phyloP scores from a whole-genome alignment of 2,888 invertebrate genomes.

The Rhodophaea formosa region DNA sequence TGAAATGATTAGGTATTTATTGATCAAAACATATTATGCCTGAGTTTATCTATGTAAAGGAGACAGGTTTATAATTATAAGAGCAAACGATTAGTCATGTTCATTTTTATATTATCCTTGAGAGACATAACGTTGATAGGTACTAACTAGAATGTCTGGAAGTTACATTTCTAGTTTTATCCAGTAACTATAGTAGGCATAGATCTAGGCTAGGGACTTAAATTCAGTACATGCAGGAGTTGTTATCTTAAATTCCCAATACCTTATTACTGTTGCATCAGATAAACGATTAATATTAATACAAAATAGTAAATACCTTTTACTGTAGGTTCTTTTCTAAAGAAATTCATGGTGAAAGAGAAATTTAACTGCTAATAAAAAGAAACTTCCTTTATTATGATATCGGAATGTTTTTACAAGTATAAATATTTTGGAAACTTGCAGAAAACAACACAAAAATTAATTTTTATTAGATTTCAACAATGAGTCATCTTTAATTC shows the following conservation, averaged over 20 bases:
- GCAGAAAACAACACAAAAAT: too few relatives aligned
- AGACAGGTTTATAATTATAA: background rate
- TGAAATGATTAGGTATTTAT: too few relatives aligned
- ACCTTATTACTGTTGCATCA: background rate
- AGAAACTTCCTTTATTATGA: constrained; percentile 17
- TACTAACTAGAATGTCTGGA: background rate
- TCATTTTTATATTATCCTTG: background rate
- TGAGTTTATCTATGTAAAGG: too few relatives aligned
- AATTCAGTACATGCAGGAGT: background rate
- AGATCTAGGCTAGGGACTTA: too few relatives aligned
- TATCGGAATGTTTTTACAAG: background rate
- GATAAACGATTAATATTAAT: background rate
- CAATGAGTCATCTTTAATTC: too few relatives aligned
- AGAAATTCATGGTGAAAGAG: constrained; percentile 71
- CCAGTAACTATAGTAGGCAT: too few relatives aligned
- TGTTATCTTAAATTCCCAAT: background rate
- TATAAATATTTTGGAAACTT: background rate
- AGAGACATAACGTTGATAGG: background rate
- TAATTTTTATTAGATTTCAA: too few relatives aligned
- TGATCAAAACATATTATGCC: background rate
- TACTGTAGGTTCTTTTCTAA: constrained; percentile 83
- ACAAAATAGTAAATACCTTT: constrained; percentile 68
- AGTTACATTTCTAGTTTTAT: background rate
- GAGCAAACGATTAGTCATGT: background rate
- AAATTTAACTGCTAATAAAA: constrained; percentile 25